Evolutionary conservation across 2,113 vertebrate genomes (phyloP).

Genomic region (Melospiza melodia): DNA sequence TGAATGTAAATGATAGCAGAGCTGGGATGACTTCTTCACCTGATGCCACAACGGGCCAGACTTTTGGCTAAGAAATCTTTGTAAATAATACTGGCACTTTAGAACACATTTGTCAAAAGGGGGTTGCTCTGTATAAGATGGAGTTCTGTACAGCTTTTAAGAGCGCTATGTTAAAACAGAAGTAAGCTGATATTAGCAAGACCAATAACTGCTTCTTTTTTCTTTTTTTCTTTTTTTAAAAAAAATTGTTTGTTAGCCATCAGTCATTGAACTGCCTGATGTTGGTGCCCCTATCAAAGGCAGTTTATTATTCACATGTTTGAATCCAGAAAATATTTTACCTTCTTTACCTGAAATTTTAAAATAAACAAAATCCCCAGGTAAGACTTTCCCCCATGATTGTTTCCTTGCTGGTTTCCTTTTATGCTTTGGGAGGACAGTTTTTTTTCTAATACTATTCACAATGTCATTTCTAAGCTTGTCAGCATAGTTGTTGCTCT

Average conservation of each 20-base stretch:
- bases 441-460: slow-evolving; percentile 75
- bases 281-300: slow-evolving; percentile 72
- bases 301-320: slow-evolving; percentile 72
- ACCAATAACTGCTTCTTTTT: slow-evolving; percentile 73
- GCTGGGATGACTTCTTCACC: slow-evolving; percentile 95
- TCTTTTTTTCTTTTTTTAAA: neutral
- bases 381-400: slow-evolving; percentile 71
- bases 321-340: slow-evolving; percentile 75
- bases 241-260: slow-evolving; percentile 55
- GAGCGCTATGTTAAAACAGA: slow-evolving; percentile 75
- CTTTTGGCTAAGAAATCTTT: slow-evolving; percentile 87
- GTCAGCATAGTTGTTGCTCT: slow-evolving; percentile 75
- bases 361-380: slow-evolving; percentile 68
- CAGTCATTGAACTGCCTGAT: slow-evolving; percentile 77
- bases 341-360: slow-evolving; percentile 69
- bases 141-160: slow-evolving; percentile 80
- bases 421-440: slow-evolving; percentile 75
- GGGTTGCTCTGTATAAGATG: slow-evolving; percentile 80
- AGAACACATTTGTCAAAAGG: slow-evolving; percentile 86
- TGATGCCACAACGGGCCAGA: slow-evolving; percentile 93
- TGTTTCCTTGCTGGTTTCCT: slow-evolving; percentile 76
- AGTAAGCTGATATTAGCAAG: slow-evolving; percentile 80
- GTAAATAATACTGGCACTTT: slow-evolving; percentile 91
- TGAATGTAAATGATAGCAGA: slow-evolving; percentile 93
- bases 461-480: slow-evolving; percentile 73